Evolutionary conservation across 1,140 invertebrate species (phyloP), one percentile per base, ranked within the genome.

Genomic region (Cardiocondyla obscurior): DNA sequence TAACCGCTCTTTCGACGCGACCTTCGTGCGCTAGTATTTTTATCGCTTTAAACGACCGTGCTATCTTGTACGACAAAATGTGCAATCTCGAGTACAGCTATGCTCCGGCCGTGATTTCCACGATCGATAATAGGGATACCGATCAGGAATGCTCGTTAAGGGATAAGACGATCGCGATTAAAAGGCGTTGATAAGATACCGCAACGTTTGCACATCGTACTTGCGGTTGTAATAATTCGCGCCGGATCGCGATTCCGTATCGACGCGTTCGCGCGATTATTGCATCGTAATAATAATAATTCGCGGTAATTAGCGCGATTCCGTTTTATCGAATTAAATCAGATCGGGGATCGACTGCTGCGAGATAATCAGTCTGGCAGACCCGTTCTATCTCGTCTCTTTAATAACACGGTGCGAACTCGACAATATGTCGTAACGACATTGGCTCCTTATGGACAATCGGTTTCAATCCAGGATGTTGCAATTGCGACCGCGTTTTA

Each of bases 81-180:
- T 60, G 58, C 60, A 81, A 55, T 81, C 67, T 46, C 69, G 58
- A 60, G 60, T 65, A 81, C 49, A 74, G 33, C 53, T 82, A 64
- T 36, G 30, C 77, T 55, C 44, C 86, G 16, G 33, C 79, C 83
- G 46, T 84, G 86, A 87, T 87, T 87, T 62, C 67, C 83, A 57
- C 62, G 44, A 83, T 84, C 85, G 86, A 88, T 88, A 87, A 76
- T 67, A 69, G 58, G 85, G 74, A 88, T 88, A 87, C 57, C 57
- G 85, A 87, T 85, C 76, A 7, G 6, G 70, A 82, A 87, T 84
- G 53, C 57, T 81, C 82, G 77, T 87, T 88, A 87, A 46, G 12
- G 62, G 82, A 87, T 81, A 84, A 72, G 67, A 42, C 44, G 36
- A 73, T 83, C 39, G 58, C 64, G 76, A 81, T 81, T 60, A 49